Evolutionary conservation across 1,140 invertebrate species (phyloP).

Genomic region (Drusus annulatus): DNA sequence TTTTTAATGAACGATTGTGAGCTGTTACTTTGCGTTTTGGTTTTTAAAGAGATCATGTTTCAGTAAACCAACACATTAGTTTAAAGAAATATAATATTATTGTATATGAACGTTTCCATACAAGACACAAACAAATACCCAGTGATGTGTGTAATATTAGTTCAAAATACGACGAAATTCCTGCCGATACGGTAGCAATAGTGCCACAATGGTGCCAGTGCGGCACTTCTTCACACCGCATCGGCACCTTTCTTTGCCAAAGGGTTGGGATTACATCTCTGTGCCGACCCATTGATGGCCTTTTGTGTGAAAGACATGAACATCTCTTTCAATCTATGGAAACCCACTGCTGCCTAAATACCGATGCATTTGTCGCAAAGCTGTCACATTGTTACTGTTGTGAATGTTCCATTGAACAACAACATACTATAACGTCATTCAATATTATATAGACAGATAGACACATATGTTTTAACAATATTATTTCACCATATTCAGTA

Average conservation of each 20-base stretch:
- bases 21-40: too few relatives aligned
- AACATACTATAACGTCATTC: too few relatives aligned
- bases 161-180: neutral
- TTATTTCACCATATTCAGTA: neutral
- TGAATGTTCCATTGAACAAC: too few relatives aligned
- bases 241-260: constrained; percentile 4
- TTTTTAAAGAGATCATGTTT: too few relatives aligned
- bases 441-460: too few relatives aligned
- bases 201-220: neutral
- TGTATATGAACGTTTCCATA: neutral
- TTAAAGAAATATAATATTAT: neutral
- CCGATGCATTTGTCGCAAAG: neutral
- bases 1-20: too few relatives aligned
- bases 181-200: neutral
- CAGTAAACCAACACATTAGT: neutral
- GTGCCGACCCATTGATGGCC: constrained; percentile 4
- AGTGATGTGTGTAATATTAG: neutral
- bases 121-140: neutral
- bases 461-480: too few relatives aligned
- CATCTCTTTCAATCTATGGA: constrained; percentile 9
- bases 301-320: constrained; percentile 13
- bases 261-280: constrained; percentile 13
- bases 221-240: constrained; percentile 13
- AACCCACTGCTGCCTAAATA: neutral
- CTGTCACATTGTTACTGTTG: too few relatives aligned